Percentiles rank a stretch among this genome's conserved stretches.
Conservation (phyloP, 2,113 vertebrate genomes). For the Agelaius tricolor region DNA sequence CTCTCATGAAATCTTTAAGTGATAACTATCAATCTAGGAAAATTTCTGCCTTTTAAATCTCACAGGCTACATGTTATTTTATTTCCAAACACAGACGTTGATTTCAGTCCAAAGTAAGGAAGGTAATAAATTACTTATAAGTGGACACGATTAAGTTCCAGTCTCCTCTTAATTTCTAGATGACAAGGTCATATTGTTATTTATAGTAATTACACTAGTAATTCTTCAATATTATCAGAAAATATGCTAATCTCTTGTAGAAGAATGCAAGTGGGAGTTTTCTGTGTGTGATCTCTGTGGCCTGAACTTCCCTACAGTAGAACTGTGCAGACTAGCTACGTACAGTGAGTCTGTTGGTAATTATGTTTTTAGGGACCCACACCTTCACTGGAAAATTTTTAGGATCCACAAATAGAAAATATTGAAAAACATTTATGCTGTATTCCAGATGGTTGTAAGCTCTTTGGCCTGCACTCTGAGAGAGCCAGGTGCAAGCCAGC, state of each 20-base stretch:
- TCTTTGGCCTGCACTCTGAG: not conserved
- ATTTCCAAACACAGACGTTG: not conserved
- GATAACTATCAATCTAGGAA: not conserved
- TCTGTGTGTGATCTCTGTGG: not conserved
- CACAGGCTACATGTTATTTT: not conserved
- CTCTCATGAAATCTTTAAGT: not conserved
- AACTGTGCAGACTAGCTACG: not conserved
- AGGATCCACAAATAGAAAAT: not conserved
- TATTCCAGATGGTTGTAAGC: not conserved
- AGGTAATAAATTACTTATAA: not conserved
- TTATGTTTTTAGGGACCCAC: not conserved
- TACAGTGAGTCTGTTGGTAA: not conserved
- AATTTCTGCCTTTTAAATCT: not conserved
- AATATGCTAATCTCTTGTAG: not conserved
- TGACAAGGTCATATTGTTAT: not conserved
- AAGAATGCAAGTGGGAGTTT: not conserved
- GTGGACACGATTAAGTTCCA: not conserved
- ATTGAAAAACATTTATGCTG: not conserved
- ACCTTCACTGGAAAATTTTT: not conserved
- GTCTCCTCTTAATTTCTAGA: not conserved
- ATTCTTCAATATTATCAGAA: not conserved
- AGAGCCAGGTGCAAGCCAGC: not conserved
- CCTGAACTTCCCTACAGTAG: not conserved
- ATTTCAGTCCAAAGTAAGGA: not conserved
- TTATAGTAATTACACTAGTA: not conserved